Percentiles rank a stretch among this genome's conserved stretches.
Evolutionary conservation across 2,888 invertebrate species (phyloP).

Genomic region (Sabellastarte sp.): DNA sequence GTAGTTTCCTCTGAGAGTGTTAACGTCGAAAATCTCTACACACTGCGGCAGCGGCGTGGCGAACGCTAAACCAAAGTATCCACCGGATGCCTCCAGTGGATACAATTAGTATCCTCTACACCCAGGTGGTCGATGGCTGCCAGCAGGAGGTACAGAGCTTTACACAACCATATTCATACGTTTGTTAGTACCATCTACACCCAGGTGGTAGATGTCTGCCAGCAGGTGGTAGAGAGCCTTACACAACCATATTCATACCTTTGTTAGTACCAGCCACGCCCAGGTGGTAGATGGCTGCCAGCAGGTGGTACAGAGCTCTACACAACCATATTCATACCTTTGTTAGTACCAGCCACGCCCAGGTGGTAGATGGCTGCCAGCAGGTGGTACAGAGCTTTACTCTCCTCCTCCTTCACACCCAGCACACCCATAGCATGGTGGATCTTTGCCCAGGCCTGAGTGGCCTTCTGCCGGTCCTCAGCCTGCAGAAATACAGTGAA

Average conservation of each 20-base stretch:
- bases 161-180: too few relatives aligned
- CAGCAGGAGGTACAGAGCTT: constrained; percentile 81
- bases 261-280: constrained; percentile 69
- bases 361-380: constrained; percentile 93
- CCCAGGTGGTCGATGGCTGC: constrained; percentile 94
- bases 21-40: too few relatives aligned
- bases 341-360: constrained; percentile 69
- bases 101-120: too few relatives aligned
- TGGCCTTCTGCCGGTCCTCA: constrained; percentile 77
- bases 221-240: constrained; percentile 82
- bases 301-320: constrained; percentile 79
- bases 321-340: too few relatives aligned
- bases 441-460: constrained; percentile 78
- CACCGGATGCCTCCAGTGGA: too few relatives aligned
- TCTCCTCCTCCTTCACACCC: constrained; percentile 75
- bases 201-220: constrained; percentile 91
- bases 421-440: constrained; percentile 75
- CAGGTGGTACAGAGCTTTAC: constrained; percentile 80
- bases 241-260: too few relatives aligned
- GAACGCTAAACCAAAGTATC: too few relatives aligned
- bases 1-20: too few relatives aligned
- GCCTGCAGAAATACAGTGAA: constrained; percentile 60
- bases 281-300: constrained; percentile 92
- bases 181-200: constrained; percentile 70
- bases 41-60: too few relatives aligned